Evolutionary conservation across 2,797 vertebrate genomes (phyloP).

Genomic region (Rhynchotus rufescens): DNA sequence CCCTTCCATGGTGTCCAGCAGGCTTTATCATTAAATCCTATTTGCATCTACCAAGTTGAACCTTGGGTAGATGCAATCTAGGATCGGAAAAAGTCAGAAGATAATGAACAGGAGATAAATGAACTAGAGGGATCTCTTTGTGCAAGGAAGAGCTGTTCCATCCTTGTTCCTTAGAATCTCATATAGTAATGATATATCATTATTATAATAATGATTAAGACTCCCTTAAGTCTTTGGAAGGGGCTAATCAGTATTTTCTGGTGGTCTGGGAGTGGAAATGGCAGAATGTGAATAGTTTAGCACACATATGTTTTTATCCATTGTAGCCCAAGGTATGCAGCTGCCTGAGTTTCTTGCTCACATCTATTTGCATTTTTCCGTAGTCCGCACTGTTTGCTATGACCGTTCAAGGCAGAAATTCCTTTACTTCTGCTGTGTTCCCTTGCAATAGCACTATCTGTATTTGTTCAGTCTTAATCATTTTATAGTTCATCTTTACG

Average conservation of each 20-base stretch:
- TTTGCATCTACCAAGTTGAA: not conserved
- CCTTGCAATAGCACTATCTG: not conserved
- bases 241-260: not conserved
- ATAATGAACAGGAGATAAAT: not conserved
- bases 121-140: not conserved
- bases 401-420: constrained; percentile 42
- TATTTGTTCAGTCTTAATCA: constrained; percentile 17
- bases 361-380: not conserved
- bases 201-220: not conserved
- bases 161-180: not conserved
- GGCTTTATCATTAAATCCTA: constrained; percentile 2
- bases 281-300: not conserved
- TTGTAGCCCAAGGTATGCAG: not conserved
- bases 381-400: not conserved
- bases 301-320: not conserved
- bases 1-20: not conserved
- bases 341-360: not conserved
- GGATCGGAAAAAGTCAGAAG: not conserved
- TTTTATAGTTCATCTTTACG: not conserved
- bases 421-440: constrained; percentile 38
- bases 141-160: not conserved
- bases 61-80: not conserved
- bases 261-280: not conserved
- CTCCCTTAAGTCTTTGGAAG: not conserved
- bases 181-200: too few species aligned